Evolutionary conservation across 2,888 invertebrate genomes (phyloP).

Genomic region (Dasysyrphus tricinctus): DNA sequence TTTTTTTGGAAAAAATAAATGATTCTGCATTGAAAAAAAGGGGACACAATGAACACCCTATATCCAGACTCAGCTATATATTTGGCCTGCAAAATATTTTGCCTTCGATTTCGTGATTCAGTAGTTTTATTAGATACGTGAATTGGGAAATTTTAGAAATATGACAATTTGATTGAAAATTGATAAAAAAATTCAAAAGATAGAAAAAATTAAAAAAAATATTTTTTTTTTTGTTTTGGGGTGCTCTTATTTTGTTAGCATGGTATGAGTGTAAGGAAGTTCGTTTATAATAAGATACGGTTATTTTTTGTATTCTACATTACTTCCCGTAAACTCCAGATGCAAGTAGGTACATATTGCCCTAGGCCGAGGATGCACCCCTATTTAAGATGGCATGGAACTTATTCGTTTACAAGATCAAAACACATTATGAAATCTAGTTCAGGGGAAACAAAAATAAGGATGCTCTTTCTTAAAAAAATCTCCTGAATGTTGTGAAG

Average conservation of each 20-base stretch:
- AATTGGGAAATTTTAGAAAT: slow-evolving; percentile 44
- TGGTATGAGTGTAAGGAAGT: not conserved
- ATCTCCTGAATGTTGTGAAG: not conserved
- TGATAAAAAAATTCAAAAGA: slow-evolving; percentile 27
- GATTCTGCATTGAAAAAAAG: slow-evolving; percentile 36
- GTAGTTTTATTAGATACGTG: slow-evolving; percentile 43
- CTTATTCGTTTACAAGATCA: slow-evolving; percentile 28
- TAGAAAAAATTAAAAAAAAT: not conserved
- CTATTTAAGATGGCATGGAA: slow-evolving; percentile 34
- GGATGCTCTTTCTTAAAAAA: not conserved
- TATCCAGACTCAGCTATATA: not conserved
- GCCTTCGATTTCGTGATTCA: slow-evolving; percentile 61
- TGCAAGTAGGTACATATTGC: slow-evolving; percentile 31
- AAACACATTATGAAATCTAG: slow-evolving; percentile 2
- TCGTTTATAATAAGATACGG: slow-evolving; percentile 26
- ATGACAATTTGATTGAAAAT: slow-evolving; percentile 65
- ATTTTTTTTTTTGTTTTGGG: not conserved
- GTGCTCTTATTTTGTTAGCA: not conserved
- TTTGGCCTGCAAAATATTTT: slow-evolving; percentile 49
- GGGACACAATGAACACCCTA: slow-evolving; percentile 44
- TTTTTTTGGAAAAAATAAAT: slow-evolving; percentile 75
- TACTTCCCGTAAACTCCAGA: slow-evolving; percentile 13
- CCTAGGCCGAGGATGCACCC: slow-evolving; percentile 29
- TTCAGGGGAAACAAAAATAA: not conserved
- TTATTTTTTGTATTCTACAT: slow-evolving; percentile 3